Evolutionary conservation across 2,797 vertebrate species (phyloP).

Genomic region (Cirrhinus molitorella): DNA sequence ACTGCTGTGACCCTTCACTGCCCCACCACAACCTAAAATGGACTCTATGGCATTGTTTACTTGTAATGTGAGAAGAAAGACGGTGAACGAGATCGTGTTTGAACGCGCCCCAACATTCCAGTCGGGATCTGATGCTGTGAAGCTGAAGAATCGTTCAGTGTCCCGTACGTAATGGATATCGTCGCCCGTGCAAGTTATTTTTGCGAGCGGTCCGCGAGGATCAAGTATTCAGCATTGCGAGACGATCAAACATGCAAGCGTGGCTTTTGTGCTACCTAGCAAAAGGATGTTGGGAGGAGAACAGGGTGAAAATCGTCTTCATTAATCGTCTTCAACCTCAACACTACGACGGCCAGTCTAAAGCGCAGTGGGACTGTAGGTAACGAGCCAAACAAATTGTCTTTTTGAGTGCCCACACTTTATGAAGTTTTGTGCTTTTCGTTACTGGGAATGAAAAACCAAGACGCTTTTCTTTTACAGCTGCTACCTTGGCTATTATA

Average conservation of each 20-base stretch:
- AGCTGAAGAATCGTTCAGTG: slow-evolving; percentile 39
- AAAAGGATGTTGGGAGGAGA: slow-evolving; percentile 33
- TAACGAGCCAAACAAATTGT: neutral
- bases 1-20: slow-evolving; percentile 36
- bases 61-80: slow-evolving; percentile 60
- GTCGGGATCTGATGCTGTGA: slow-evolving; percentile 16
- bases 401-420: neutral
- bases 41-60: slow-evolving; percentile 69
- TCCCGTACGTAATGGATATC: neutral
- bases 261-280: slow-evolving; percentile 14
- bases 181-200: neutral
- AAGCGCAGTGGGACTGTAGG: neutral
- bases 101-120: slow-evolving; percentile 38
- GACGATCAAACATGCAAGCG: slow-evolving; percentile 49
- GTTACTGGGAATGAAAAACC: slow-evolving; percentile 50
- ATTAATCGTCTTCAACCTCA: neutral
- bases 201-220: neutral
- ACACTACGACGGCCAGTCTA: neutral
- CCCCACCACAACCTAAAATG: slow-evolving; percentile 58
- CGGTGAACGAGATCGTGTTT: neutral
- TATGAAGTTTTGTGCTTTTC: slow-evolving; percentile 45
- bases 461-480: slow-evolving; percentile 15
- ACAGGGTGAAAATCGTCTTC: neutral
- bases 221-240: slow-evolving; percentile 37
- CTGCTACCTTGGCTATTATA: slow-evolving; percentile 52